phyloP scores from a whole-genome alignment of 2,888 invertebrate genomes.

The Nymphalis urticae region DNA sequence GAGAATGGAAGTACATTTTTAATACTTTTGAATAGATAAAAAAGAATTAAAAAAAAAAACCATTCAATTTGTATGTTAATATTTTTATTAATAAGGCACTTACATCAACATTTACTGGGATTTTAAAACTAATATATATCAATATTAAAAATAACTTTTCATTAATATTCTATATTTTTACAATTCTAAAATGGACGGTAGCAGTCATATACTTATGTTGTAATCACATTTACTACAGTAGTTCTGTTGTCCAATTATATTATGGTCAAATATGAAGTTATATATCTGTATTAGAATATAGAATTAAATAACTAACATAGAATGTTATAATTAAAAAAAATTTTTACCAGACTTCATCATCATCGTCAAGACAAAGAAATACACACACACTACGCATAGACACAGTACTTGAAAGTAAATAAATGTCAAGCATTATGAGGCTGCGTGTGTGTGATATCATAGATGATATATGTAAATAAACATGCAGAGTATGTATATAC shows the following conservation, averaged over 20 bases:
- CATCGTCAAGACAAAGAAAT: not conserved
- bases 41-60: not conserved
- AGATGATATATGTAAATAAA: no score
- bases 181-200: conserved; percentile 3
- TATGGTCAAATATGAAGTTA: not conserved
- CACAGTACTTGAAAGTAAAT: no score
- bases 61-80: not conserved
- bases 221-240: not conserved
- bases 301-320: no score
- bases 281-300: no score
- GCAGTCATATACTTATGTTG: conserved; percentile 2
- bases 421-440: no score
- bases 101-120: conserved; percentile 9
- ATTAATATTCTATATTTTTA: not conserved
- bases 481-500: no score
- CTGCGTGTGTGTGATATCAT: no score
- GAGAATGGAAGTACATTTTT: no score
- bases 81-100: conserved; percentile 20
- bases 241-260: not conserved
- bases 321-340: no score
- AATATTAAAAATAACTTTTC: not conserved
- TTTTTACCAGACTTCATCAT: no score
- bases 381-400: not conserved
- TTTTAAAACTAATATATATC: not conserved
- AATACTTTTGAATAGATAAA: no score